These are phyloP conservation scores for Brachyptera putata DNA, from an alignment of 2,888 invertebrate species.

Conservation along the genomic window DNA sequence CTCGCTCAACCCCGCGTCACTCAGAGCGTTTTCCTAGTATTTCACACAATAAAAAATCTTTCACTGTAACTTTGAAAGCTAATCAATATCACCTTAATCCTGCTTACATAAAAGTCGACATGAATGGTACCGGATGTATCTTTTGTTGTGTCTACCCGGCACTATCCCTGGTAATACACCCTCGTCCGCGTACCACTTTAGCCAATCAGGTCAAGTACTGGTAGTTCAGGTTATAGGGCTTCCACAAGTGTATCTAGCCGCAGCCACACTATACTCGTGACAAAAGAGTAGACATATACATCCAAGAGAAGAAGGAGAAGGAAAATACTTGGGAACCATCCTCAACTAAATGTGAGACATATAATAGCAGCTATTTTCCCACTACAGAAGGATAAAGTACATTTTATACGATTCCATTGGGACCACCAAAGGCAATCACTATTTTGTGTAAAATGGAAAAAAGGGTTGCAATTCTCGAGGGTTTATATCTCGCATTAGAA, in stretches of 20 bases:
- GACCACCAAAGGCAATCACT: constrained; percentile 14
- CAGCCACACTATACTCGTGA: background rate
- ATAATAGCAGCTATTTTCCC: background rate
- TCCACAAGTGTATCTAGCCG: background rate
- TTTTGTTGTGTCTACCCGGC: no score
- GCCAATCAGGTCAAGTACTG: background rate
- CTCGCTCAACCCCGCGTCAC: no score
- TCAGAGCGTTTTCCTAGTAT: no score
- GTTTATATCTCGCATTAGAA: constrained; percentile 1
- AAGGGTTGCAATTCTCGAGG: constrained; percentile 9
- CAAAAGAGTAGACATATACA: background rate
- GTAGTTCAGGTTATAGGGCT: background rate
- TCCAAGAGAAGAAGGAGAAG: background rate
- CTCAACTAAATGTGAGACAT: background rate
- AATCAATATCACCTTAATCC: no score
- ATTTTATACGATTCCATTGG: constrained; percentile 9
- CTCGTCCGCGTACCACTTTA: no score
- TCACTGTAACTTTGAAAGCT: no score
- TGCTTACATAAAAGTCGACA: no score
- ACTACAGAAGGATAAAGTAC: constrained; percentile 6
- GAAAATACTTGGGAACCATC: background rate
- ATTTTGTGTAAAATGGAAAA: constrained; percentile 8
- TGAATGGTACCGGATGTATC: no score
- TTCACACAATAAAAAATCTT: no score
- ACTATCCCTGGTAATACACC: no score